Base-by-base conservation (phyloP, 2,113 vertebrate species). In the Elgaria multicarinata region DNA sequence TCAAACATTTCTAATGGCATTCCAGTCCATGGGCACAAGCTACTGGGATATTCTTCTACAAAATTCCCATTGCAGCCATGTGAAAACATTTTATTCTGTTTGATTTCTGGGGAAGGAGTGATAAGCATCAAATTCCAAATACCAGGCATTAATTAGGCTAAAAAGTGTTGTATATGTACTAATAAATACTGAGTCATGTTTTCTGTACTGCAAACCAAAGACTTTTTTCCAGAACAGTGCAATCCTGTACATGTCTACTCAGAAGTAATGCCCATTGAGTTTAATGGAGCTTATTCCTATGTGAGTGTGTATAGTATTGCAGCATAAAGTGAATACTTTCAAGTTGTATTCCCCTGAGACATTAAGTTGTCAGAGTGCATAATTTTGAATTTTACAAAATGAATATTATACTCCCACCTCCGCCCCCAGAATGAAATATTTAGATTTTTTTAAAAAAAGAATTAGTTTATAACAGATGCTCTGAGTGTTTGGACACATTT, bases 381-480 rank as follows among this genome's bases (percentile, higher is more conserved):
- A 71, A 78, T 86, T 93, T 90, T 91, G 62, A 87, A 76, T 71
- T 77, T 55, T 85, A 74, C 75, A 93, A 91, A 90, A 24, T 55
- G 12, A 92, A 90, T 2, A 88, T 94, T 93, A n/a, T 81, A 92
- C 31, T n/a, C n/a, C n/a, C 84, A 14, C n/a, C 88, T 31, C 1
- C 72, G 2, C 20, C 18, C 12, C 31, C 9, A 95, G 87, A 44
- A 91, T 39, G 50, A 92, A 92, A 93, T 93, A 81, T 91, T 95
- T 91, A 94, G 13, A 64, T 64, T 64, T 50, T 96, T 87, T 53
- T n/a, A n/a, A n/a, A n/a, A n/a, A n/a, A 94, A 85, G 64, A 94
- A 77, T 86, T 93, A 39, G 76, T 88, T 66, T 53, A 13, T 84
- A 96, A 92, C 94, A 96, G 95, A 96, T 95, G 95, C 94, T 95